Evolutionary conservation across 2,797 vertebrate species (phyloP).

Genomic region (Streptopelia turtur): DNA sequence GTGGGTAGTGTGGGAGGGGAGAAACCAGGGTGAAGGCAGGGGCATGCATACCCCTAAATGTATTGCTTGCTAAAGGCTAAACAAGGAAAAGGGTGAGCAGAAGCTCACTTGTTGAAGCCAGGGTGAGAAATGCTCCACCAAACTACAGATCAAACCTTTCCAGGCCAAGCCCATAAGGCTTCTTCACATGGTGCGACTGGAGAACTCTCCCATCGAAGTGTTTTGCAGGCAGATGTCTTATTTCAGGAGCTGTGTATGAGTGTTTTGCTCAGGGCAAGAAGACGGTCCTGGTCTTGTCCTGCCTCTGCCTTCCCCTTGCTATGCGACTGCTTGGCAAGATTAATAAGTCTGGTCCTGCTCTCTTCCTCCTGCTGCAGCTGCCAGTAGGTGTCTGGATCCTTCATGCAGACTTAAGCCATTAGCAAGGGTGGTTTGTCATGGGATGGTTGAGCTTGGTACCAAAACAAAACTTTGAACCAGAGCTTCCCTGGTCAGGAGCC

Average conservation of each 20-base stretch:
- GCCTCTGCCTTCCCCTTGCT: not conserved
- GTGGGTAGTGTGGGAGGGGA: not conserved
- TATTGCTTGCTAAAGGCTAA: not conserved
- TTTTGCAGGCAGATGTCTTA: not conserved
- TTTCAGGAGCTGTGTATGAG: not conserved
- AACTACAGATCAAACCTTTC: not conserved
- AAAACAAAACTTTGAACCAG: not conserved
- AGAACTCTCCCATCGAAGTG: not conserved
- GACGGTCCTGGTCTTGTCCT: not conserved
- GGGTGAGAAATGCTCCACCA: not conserved
- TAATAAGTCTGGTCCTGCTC: not conserved
- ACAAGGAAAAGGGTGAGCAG: not conserved
- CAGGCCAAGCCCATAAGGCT: not conserved
- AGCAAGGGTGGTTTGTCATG: not conserved
- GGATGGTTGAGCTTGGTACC: not conserved
- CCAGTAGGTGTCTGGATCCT: not conserved
- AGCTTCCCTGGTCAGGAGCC: not conserved
- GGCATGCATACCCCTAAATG: not conserved
- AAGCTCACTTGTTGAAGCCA: not conserved
- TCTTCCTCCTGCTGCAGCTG: not conserved
- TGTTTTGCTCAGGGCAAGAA: not conserved
- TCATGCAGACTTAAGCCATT: not conserved
- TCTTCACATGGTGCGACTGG: accelerated
- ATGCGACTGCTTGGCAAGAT: not conserved
- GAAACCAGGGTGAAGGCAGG: not conserved